These are phyloP conservation scores for Vanessa tameamea DNA, from an alignment of 1,140 invertebrate genomes.

Conservation along the genomic window DNA sequence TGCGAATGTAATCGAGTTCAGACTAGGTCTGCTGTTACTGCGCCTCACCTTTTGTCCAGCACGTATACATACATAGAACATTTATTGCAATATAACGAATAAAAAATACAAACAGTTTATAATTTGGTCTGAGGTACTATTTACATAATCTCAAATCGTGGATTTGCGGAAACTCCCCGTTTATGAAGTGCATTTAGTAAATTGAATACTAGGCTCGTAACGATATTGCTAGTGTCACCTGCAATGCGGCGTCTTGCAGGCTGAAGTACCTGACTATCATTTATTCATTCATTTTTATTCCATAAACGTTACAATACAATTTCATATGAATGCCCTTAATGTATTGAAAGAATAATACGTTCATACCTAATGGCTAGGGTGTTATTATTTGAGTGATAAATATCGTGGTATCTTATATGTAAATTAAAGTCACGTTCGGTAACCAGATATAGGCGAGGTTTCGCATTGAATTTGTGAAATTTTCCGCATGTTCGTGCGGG, in stretches of 20 bases:
- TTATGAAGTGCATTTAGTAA: neutral
- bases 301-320: neutral
- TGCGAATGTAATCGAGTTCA: conserved; percentile 28
- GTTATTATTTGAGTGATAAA: neutral
- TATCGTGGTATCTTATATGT: conserved; percentile 8
- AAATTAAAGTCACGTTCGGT: conserved; percentile 28
- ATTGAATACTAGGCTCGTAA: conserved; percentile 16
- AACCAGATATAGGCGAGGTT: conserved; percentile 25
- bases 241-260: conserved; percentile 23
- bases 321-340: neutral
- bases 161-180: neutral
- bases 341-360: neutral
- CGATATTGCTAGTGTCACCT: conserved; percentile 30
- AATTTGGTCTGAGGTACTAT: too few relatives aligned
- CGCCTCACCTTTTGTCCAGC: neutral
- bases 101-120: too few relatives aligned
- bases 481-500: conserved; percentile 44
- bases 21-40: neutral
- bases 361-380: neutral
- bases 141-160: neutral
- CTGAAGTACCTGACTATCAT: neutral
- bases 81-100: too few relatives aligned
- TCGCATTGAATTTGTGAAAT: conserved; percentile 45
- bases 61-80: neutral
- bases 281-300: neutral